These are phyloP conservation scores for Hetaerina titia DNA, from an alignment of 2,888 invertebrate genomes.

Conservation along the genomic window DNA sequence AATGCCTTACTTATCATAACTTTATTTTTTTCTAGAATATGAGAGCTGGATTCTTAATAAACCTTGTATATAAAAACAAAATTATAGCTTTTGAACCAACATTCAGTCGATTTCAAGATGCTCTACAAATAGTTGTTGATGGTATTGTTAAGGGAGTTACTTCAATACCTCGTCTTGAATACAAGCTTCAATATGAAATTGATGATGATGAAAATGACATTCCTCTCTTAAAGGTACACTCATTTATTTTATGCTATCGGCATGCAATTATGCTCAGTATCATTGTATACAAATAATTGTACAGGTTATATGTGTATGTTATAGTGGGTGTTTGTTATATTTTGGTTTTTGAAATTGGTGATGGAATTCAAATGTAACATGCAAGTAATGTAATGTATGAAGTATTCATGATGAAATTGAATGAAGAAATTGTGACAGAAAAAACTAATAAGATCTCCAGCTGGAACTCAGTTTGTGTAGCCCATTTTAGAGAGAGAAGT, in stretches of 20 bases:
- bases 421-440: no score
- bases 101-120: conserved; percentile 86
- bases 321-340: no score
- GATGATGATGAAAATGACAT: conserved; percentile 49
- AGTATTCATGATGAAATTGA: no score
- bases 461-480: no score
- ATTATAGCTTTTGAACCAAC: conserved; percentile 86
- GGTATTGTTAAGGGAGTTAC: conserved; percentile 86
- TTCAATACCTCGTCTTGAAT: conserved; percentile 88
- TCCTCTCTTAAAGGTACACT: conserved; percentile 71
- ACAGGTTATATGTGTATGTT: no score
- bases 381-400: no score
- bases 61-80: conserved; percentile 81
- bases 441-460: no score
- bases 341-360: no score
- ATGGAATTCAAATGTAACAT: no score
- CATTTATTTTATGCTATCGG: background rate
- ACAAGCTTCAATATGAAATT: conserved; percentile 78
- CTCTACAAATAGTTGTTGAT: conserved; percentile 85
- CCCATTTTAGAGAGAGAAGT: no score
- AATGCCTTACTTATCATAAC: background rate
- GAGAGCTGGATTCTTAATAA: conserved; percentile 85
- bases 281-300: background rate
- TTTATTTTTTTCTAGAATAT: conserved; percentile 78
- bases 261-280: background rate